phyloP scores from a whole-genome alignment of 92 coral and sea anemone species.

The Isaurus tuberculatus region DNA sequence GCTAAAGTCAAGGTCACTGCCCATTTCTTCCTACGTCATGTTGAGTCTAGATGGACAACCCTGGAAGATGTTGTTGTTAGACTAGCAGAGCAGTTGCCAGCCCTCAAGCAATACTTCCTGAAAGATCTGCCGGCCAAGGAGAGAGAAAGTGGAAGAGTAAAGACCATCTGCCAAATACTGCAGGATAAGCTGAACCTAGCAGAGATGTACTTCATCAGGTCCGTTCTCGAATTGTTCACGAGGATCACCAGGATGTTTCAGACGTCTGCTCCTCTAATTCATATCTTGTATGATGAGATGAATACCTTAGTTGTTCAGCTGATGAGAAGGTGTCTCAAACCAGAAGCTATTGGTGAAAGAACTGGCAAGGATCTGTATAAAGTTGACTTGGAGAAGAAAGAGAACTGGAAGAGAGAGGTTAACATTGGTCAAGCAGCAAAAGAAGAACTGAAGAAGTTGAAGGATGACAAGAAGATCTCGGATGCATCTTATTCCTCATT shows the following conservation, averaged over 20 bases:
- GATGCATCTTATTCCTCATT: constrained; percentile 51
- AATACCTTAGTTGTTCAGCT: constrained; percentile 44
- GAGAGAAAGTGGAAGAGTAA: constrained; percentile 50
- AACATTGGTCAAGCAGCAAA: constrained; percentile 49
- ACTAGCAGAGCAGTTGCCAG: constrained; percentile 51
- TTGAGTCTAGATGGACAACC: constrained; percentile 51
- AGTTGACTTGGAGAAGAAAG: constrained; percentile 50
- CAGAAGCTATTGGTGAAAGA: constrained; percentile 47
- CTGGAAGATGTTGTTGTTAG: constrained; percentile 51
- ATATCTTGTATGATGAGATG: constrained; percentile 49
- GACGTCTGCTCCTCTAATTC: constrained; percentile 51
- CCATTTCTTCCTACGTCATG: constrained; percentile 51
- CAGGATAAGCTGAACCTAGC: constrained; percentile 52
- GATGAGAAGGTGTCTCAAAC: constrained; percentile 47
- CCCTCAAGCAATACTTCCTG: constrained; percentile 51
- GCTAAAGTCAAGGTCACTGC: constrained; percentile 53
- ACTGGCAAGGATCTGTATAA: constrained; percentile 51
- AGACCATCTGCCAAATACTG: constrained; percentile 47
- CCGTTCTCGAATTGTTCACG: constrained; percentile 51
- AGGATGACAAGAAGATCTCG: constrained; percentile 52
- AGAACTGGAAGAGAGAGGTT: constrained; percentile 48
- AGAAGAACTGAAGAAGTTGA: constrained; percentile 51
- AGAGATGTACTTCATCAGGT: constrained; percentile 49
- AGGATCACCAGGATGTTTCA: constrained; percentile 47
- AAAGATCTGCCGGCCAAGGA: constrained; percentile 51